A percentile compares a stretch with the other conserved stretches of the same genome.
These are phyloP conservation scores for Platyscapa corneri DNA, from an alignment of 1,140 invertebrate species.

Conservation along the genomic window DNA sequence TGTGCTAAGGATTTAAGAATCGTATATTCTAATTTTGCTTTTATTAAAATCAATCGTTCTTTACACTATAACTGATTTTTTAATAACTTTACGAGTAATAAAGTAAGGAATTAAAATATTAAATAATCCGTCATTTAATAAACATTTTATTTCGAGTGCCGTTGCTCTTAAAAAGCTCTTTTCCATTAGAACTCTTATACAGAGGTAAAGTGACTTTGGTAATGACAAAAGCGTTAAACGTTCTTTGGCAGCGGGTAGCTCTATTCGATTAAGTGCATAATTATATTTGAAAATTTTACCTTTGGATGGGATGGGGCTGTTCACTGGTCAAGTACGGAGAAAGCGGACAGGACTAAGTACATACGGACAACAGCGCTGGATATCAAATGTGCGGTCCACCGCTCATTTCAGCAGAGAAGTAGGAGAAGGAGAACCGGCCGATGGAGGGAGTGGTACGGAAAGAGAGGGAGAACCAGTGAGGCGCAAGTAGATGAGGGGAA, in stretches of 20 bases:
- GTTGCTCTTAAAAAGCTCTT: too few relatives aligned
- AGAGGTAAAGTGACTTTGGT: too few relatives aligned
- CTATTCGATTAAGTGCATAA: constrained; percentile 18
- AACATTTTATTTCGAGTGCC: too few relatives aligned
- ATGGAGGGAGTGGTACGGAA: too few relatives aligned
- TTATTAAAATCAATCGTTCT: too few relatives aligned
- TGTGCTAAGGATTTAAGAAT: too few relatives aligned
- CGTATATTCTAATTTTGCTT: too few relatives aligned
- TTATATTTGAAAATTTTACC: constrained; percentile 18
- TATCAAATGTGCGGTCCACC: constrained; percentile 8
- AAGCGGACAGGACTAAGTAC: background rate
- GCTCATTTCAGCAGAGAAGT: background rate
- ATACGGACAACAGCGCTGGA: background rate
- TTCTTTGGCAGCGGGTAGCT: background rate
- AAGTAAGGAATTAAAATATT: too few relatives aligned
- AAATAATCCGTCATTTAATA: too few relatives aligned
- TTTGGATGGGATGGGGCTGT: background rate
- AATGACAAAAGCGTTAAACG: background rate
- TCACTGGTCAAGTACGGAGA: background rate
- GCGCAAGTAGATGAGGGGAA: background rate
- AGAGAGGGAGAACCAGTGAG: background rate
- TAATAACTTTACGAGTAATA: too few relatives aligned
- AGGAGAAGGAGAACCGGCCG: background rate
- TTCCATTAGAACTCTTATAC: too few relatives aligned
- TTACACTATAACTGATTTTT: too few relatives aligned